Base-by-base conservation (phyloP, 2,888 invertebrate species). In the Nemotelus nigrinus region DNA sequence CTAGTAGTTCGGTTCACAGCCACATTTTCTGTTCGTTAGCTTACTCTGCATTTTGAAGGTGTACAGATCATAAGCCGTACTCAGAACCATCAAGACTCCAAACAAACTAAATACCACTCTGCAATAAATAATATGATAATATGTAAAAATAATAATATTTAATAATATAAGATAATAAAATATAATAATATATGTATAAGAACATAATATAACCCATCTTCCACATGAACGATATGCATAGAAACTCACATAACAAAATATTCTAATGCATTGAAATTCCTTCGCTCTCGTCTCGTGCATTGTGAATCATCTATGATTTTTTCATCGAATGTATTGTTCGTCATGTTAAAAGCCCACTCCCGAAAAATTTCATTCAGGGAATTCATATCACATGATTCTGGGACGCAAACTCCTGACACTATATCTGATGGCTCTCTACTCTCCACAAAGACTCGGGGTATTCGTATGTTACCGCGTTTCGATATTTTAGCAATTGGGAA, bases 391-490 rank as follows among this genome's bases (percentile, higher is more conserved):
- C 87, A 87, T 0, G 85, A 82, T 68, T 82, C 84, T 3, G 87
- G 87, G 10, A 87, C 82, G 75, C 87, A 87, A 25, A 86, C 81
- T 57, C 87, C 87, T 8, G 25, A 47, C 3, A 7, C 8, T 3
- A n/a, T 45, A 76, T 85, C 45, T 10, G 65, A 3, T 2, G 81
- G 82, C 58, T 82, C 83, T 3, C 50, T 48, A 6, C 48, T 3
- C 39, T 74, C 63, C 8, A 44, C 44, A 2, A 10, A n/a, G 3
- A 60, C 10, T 10, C 74, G 60, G 25, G 25, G 25, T 43, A 43
- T 8, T 43, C 63, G 39, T 10, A 7, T 53, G 4, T 39, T 63
- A 8, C 7, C 3, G 10, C 7, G 63, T 39, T 8, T 47, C 2
- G 5, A 63, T 44, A 74, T 10, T 7, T 41, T 44, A 8, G 83